Percentiles rank a stretch among this genome's conserved stretches.
Conservation (phyloP, 2,888 invertebrate species). For the Tiphia femorata region DNA sequence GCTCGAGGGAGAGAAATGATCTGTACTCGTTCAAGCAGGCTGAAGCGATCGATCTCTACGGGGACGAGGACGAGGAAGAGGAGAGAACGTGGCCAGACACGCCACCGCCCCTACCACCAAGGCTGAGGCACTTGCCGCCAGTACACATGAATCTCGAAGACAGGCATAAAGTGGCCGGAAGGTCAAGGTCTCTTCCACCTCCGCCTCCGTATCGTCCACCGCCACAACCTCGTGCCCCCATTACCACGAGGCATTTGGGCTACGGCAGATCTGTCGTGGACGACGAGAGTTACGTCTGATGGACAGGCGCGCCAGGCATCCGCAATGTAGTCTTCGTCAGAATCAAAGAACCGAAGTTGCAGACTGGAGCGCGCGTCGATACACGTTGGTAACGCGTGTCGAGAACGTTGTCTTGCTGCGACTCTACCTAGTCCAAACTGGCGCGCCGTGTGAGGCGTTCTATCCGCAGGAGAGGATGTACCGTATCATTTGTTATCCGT, state of each 20-base stretch:
- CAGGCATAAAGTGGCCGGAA: conserved; percentile 67
- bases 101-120: conserved; percentile 75
- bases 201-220: conserved; percentile 66
- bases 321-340: too few species aligned
- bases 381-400: neutral
- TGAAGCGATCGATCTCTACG: conserved; percentile 62
- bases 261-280: conserved; percentile 64
- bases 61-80: conserved; percentile 68
- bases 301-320: too few species aligned
- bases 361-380: neutral
- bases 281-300: conserved; percentile 67
- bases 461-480: too few species aligned
- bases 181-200: conserved; percentile 65
- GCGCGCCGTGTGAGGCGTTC: too few species aligned
- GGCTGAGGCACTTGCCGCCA: conserved; percentile 76
- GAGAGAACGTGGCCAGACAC: conserved; percentile 68
- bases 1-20: conserved; percentile 55
- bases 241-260: conserved; percentile 61
- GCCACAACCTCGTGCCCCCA: conserved; percentile 63
- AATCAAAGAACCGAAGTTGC: neutral
- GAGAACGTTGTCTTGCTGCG: conserved; percentile 36
- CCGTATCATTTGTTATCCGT: too few species aligned
- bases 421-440: conserved; percentile 58
- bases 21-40: conserved; percentile 61
- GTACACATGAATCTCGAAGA: conserved; percentile 76